Evolutionary conservation across 2,888 invertebrate genomes (phyloP), one percentile per base, ranked within the genome.

Genomic region (Euplagia quadripunctaria): DNA sequence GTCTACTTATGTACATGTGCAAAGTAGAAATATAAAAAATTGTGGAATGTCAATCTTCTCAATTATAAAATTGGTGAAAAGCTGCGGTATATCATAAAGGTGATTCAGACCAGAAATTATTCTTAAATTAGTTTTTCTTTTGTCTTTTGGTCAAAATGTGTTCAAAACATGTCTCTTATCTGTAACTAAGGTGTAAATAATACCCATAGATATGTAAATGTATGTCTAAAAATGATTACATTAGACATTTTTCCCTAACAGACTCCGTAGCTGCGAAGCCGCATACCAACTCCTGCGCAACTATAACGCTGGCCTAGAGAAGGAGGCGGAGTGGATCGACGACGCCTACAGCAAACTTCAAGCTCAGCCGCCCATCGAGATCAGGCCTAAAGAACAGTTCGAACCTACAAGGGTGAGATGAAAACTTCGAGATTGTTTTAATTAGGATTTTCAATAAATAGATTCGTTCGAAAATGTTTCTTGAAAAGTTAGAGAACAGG

Each of bases 261-360:
- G 99, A 92, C 96, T 99, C 77, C 97, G 98, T 82, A 98, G 98
- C 90, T 98, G 99, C 88, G 99, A 99, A 91, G 97, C 98, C 49
- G 98, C 99, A 0, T 98, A 98, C 88, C 98, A 98, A 87, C 96
- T 99, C 81, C 97, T 99, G 89, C 98, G 98, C 89, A 98, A 98
- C 93, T 99, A 99, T 94, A 98, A 98, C 88, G 98, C 97, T 75
- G 98, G 98, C 43, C 97, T 98, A 85, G 97, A 98, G 88, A 97
- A 97, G 82, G 99, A 99, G 92, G 98, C 98, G 84, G 97, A 97
- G 86, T 99, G 99, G 97, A 97, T 99, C 76, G 98, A 98, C 88
- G 98, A 98, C 82, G 97, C 98, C 31, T 98, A 98, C 89, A 97
- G 96, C 80, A 98, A 98, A 91, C 96, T 98, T 70, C 98, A 98